Evolutionary conservation across 2,888 invertebrate species (phyloP).

Genomic region (Tinea semifulvella): DNA sequence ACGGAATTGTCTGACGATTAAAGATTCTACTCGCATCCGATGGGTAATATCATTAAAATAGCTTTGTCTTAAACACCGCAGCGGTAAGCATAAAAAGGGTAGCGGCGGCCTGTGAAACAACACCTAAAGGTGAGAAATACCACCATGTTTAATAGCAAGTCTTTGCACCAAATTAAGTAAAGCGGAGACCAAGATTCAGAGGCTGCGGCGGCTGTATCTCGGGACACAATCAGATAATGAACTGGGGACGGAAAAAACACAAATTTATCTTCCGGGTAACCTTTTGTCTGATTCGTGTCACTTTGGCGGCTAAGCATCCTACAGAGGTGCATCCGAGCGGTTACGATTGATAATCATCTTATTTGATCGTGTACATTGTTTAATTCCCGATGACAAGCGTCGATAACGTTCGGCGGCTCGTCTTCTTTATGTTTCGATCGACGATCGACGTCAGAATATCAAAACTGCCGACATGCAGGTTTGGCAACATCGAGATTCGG

Average conservation of each 20-base stretch:
- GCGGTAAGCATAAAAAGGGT: constrained; percentile 47
- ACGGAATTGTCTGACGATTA: constrained; percentile 48
- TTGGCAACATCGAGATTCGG: constrained; percentile 61
- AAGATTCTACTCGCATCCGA: constrained; percentile 60
- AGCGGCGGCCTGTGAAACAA: constrained; percentile 26
- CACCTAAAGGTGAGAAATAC: constrained; percentile 59
- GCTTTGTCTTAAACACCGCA: constrained; percentile 59
- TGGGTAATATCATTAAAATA: constrained; percentile 66
- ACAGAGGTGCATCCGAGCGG: constrained; percentile 22
- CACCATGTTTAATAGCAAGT: constrained; percentile 25
- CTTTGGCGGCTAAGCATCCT: constrained; percentile 29
- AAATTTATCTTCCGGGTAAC: constrained; percentile 25
- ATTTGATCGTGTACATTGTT: constrained; percentile 59
- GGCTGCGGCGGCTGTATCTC: not conserved
- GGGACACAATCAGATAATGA: not conserved
- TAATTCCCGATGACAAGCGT: constrained; percentile 55
- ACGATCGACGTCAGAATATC: constrained; percentile 39
- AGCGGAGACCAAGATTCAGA: constrained; percentile 33
- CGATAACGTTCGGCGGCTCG: constrained; percentile 44
- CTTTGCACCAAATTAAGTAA: constrained; percentile 23
- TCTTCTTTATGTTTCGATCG: constrained; percentile 36
- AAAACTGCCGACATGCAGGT: constrained; percentile 53
- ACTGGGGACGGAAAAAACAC: constrained; percentile 5
- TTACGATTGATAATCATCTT: constrained; percentile 43
- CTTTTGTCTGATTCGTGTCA: constrained; percentile 16